Conservation (phyloP, 2,113 vertebrate species). For the Rhinoderma darwinii region DNA sequence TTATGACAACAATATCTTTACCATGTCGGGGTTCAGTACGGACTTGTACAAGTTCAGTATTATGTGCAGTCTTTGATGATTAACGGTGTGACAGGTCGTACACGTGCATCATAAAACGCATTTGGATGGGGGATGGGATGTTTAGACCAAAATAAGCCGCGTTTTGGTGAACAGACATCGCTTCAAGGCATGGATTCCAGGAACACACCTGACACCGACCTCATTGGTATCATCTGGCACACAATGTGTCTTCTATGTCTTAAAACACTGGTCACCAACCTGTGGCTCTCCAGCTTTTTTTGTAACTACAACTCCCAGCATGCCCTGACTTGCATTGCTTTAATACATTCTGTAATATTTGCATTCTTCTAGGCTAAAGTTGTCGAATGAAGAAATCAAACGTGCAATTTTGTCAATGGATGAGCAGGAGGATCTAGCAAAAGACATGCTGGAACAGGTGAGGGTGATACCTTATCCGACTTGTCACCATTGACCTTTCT, state of each 20-base stretch:
- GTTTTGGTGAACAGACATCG: not conserved
- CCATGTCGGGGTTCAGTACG: not conserved
- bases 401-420: conserved; percentile 97
- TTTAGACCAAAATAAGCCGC: not conserved
- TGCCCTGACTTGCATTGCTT: not conserved
- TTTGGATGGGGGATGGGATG: not conserved
- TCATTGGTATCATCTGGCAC: too few species aligned
- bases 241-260: not conserved
- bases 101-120: not conserved
- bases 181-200: too few species aligned
- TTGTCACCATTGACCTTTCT: not conserved
- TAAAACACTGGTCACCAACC: not conserved
- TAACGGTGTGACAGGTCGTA: not conserved
- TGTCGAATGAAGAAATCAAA: conserved; percentile 97
- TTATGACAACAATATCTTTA: not conserved
- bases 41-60: conserved; percentile 7
- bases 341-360: not conserved
- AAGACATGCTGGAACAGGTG: conserved; percentile 99
- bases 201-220: not conserved
- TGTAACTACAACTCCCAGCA: not conserved
- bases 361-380: conserved; percentile 83
- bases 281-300: not conserved
- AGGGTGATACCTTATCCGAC: conserved; percentile 41
- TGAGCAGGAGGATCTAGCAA: conserved; percentile 96
- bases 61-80: conserved; percentile 13